Conservation (phyloP, 2,888 invertebrate genomes). For the Drosophila melanocephala region DNA sequence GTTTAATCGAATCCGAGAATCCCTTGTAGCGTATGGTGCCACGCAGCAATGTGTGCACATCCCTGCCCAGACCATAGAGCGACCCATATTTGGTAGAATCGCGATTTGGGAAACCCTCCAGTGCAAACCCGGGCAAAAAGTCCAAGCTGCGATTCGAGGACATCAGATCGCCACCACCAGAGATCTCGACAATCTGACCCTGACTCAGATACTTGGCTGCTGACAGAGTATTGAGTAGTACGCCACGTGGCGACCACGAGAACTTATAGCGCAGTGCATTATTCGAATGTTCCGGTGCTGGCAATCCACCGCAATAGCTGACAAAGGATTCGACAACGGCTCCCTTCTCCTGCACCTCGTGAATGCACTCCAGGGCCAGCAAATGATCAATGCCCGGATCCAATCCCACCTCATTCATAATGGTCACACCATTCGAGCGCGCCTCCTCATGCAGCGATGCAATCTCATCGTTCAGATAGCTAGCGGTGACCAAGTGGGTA, state of each 20-base stretch:
- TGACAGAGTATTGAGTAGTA: constrained; percentile 94
- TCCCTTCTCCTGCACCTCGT: constrained; percentile 94
- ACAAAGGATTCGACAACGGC: constrained; percentile 97
- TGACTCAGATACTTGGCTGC: constrained; percentile 94
- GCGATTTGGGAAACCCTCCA: constrained; percentile 98
- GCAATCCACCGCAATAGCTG: constrained; percentile 98
- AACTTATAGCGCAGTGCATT: constrained; percentile 96
- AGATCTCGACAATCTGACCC: constrained; percentile 94
- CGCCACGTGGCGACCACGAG: constrained; percentile 98
- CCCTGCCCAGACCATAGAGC: constrained; percentile 93
- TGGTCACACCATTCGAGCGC: constrained; percentile 94
- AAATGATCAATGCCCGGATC: constrained; percentile 99
- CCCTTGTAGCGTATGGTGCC: constrained; percentile 97
- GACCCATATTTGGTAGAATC: constrained; percentile 96
- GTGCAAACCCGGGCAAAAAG: constrained; percentile 97
- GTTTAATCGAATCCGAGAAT: constrained; percentile 94
- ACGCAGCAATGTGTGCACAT: constrained; percentile 94
- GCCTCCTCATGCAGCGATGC: constrained; percentile 93
- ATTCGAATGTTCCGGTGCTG: constrained; percentile 98
- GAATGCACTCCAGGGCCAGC: constrained; percentile 98
- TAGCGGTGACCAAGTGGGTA: constrained; percentile 98
- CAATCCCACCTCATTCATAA: constrained; percentile 98
- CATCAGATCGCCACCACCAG: constrained; percentile 95
- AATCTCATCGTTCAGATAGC: constrained; percentile 95
- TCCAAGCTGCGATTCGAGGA: constrained; percentile 91